Base-by-base conservation (phyloP, 2,797 vertebrate genomes). In the Halcyon badia region DNA sequence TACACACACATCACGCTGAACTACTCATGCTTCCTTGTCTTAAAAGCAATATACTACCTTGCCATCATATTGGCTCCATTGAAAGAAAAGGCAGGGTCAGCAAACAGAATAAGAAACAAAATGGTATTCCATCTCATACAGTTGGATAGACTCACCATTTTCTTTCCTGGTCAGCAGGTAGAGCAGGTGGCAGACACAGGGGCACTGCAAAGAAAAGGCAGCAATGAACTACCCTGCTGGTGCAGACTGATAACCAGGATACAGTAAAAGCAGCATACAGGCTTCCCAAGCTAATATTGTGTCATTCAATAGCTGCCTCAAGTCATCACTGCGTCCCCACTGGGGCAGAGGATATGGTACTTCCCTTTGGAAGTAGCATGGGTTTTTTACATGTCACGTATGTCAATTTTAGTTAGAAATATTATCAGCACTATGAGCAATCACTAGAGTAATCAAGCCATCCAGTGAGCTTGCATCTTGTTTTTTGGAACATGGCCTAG, bases 141-240 rank as follows among this genome's bases (percentile, higher is more conserved):
- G 33, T 0, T 54, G 41, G 80, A 80, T 28, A 83, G 37, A 97
- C 99, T 98, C 96, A 99, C 99, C 99, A 73, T 96, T 99, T 94
- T 99, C 99, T 94, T 97, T 99, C 95, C 97, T 98, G 68, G 99
- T 99, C 97, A 99, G 97, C 96, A 99, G 98, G 97, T 99, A 99
- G 25, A 99, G 96, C 64, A 99, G 61, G 68, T 99, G 99, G 96
- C 99, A 99, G 82, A 98, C n/a, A 26, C 98, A 99, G 66, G 99
- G 99, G 83, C 99, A 99, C 99, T 99, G 98, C 89, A 98, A 98
- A 69, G 95, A 96, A 92, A 97, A 83, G 72, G 42, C 28, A 90
- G 75, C 78, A 82, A 68, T 91, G 37, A 95, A 26, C 41, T 49
- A 37, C 30, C 20, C 24, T 39, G 31, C 54, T 64, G 51, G 44